These are phyloP conservation scores for Hofmannophila pseudospretella DNA, from an alignment of 2,888 invertebrate genomes.

Conservation along the genomic window DNA sequence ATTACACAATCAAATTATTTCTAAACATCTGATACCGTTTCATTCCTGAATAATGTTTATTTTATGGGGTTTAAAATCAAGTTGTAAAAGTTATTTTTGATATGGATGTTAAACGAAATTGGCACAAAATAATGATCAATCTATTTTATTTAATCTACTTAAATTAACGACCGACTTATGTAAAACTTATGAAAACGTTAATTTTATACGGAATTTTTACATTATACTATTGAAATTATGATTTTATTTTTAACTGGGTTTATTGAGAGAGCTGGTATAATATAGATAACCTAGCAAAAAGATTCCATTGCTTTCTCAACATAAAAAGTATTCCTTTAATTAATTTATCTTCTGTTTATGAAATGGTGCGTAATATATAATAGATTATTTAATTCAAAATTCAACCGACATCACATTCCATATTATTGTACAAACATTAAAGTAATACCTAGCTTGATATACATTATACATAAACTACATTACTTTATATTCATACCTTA, in stretches of 20 bases:
- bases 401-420: slow-evolving; percentile 67
- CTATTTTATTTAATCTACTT: too few relatives aligned
- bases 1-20: too few relatives aligned
- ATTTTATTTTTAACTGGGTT: too few relatives aligned
- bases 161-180: too few relatives aligned
- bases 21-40: too few relatives aligned
- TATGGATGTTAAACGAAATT: too few relatives aligned
- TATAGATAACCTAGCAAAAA: too few relatives aligned
- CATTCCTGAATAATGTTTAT: too few relatives aligned
- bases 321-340: background rate
- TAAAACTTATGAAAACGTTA: background rate
- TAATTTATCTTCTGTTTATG: slow-evolving; percentile 18
- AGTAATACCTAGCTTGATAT: slow-evolving; percentile 18
- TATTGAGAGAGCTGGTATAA: too few relatives aligned
- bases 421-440: slow-evolving; percentile 50
- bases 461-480: slow-evolving; percentile 19
- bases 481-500: background rate
- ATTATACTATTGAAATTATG: background rate
- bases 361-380: slow-evolving; percentile 43
- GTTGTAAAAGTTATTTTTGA: too few relatives aligned
- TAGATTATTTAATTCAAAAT: slow-evolving; percentile 35
- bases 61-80: too few relatives aligned
- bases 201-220: background rate
- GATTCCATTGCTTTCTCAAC: background rate
- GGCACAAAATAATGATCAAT: too few relatives aligned